Percentiles rank a stretch among this genome's conserved stretches.
Conservation (phyloP, 1,140 invertebrate genomes). For the Oncopodura yosiiana region DNA sequence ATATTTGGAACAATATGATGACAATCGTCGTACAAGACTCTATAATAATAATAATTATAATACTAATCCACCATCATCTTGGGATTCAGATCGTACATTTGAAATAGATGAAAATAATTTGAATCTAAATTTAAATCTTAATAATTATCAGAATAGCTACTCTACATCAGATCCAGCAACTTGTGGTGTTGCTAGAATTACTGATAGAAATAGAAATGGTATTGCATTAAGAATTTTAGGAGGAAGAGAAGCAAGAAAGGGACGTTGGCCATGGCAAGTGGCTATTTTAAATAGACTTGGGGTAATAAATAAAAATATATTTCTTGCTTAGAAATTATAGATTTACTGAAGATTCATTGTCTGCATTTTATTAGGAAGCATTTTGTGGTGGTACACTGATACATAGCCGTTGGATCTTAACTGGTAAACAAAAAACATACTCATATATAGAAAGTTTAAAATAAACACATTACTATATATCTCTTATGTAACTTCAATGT, state of each 20-base stretch:
- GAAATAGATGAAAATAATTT: too few species aligned
- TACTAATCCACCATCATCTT: too few species aligned
- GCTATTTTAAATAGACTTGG: slow-evolving; percentile 72
- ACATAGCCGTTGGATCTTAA: slow-evolving; percentile 73
- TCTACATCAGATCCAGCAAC: slow-evolving; percentile 3
- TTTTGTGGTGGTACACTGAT: slow-evolving; percentile 87
- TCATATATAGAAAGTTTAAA: too few species aligned
- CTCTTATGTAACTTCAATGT: too few species aligned
- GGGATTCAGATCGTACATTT: too few species aligned
- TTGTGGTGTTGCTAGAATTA: slow-evolving; percentile 31
- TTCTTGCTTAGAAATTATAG: not conserved
- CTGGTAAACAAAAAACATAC: slow-evolving; percentile 41
- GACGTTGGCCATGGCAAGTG: slow-evolving; percentile 85
- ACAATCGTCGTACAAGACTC: too few species aligned
- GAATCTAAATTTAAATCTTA: too few species aligned
- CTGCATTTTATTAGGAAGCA: slow-evolving; percentile 51
- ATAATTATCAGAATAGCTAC: too few species aligned
- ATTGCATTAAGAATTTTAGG: slow-evolving; percentile 66
- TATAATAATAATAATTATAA: too few species aligned
- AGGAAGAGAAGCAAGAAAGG: slow-evolving; percentile 59
- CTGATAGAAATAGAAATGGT: slow-evolving; percentile 11
- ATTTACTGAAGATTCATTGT: not conserved
- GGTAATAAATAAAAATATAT: slow-evolving; percentile 42
- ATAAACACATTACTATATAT: too few species aligned
- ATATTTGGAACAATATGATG: too few species aligned